Conservation (phyloP, 2,797 vertebrate species). For the Enteromius argenteus region DNA sequence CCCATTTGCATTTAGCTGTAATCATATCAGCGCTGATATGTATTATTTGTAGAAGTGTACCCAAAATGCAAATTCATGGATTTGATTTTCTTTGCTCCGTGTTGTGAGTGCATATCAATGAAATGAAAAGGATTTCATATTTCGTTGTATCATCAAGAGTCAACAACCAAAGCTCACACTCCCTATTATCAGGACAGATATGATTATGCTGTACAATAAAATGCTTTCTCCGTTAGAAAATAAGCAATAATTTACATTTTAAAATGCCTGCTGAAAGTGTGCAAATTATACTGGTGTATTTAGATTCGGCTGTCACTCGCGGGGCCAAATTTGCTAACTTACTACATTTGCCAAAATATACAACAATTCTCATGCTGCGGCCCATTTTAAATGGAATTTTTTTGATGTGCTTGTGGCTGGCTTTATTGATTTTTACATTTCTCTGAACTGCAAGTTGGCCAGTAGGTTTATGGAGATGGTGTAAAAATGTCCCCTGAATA, state of each 20-base stretch:
- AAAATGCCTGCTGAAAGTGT: slow-evolving; percentile 27
- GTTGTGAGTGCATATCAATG: slow-evolving; percentile 55
- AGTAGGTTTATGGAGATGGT: slow-evolving; percentile 84
- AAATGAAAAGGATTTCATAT: slow-evolving; percentile 51
- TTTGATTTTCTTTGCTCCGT: slow-evolving; percentile 52
- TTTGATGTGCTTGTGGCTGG: slow-evolving; percentile 80
- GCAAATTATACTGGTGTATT: slow-evolving; percentile 60
- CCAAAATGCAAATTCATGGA: slow-evolving; percentile 54
- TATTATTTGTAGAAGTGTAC: slow-evolving; percentile 56
- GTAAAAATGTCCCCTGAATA: slow-evolving; percentile 86
- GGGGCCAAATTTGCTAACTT: slow-evolving; percentile 72
- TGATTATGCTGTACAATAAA: slow-evolving; percentile 70
- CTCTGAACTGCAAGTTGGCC: slow-evolving; percentile 81
- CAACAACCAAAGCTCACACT: slow-evolving; percentile 77
- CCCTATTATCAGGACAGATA: slow-evolving; percentile 75
- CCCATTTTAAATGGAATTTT: slow-evolving; percentile 84
- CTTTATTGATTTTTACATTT: slow-evolving; percentile 89
- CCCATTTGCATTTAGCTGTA: slow-evolving; percentile 57
- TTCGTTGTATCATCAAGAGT: slow-evolving; percentile 74
- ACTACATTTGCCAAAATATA: slow-evolving; percentile 60
- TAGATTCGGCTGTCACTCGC: slow-evolving; percentile 63
- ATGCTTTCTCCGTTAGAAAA: slow-evolving; percentile 53
- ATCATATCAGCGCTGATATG: slow-evolving; percentile 56
- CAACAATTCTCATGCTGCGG: slow-evolving; percentile 74
- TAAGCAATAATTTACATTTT: slow-evolving; percentile 52